A percentile compares a stretch with the other conserved stretches of the same genome.
phyloP scores from a whole-genome alignment of 2,888 invertebrate genomes.

The Corbicula japonica region DNA sequence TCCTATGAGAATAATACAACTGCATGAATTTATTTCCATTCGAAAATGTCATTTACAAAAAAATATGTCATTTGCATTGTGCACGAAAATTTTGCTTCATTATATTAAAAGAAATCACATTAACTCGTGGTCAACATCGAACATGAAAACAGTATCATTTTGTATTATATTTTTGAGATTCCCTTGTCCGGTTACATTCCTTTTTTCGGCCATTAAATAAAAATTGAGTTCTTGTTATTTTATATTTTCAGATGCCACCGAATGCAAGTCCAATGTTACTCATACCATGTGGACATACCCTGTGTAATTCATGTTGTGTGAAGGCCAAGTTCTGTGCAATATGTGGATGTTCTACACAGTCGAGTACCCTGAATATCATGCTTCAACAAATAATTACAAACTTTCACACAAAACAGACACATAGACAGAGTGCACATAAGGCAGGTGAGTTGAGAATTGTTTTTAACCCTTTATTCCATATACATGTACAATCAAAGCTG shows the following conservation, averaged over 20 bases:
- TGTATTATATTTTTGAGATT: too few relatives aligned
- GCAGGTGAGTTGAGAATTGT: constrained; percentile 8
- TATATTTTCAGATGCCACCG: constrained; percentile 66
- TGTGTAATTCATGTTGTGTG: constrained; percentile 69
- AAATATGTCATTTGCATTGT: too few relatives aligned
- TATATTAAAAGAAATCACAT: too few relatives aligned
- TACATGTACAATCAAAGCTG: not conserved
- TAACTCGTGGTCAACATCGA: too few relatives aligned
- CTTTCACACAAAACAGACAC: constrained; percentile 50
- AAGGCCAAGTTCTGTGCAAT: constrained; percentile 69
- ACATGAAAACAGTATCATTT: too few relatives aligned
- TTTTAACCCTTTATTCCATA: not conserved
- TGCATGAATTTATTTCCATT: too few relatives aligned
- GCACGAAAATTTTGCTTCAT: too few relatives aligned
- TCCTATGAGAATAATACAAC: too few relatives aligned
- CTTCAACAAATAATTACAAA: constrained; percentile 74
- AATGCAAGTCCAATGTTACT: constrained; percentile 70
- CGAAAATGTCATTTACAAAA: too few relatives aligned
- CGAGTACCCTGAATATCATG: constrained; percentile 71
- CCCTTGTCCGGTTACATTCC: too few relatives aligned
- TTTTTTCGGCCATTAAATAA: too few relatives aligned
- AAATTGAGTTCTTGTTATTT: not conserved
- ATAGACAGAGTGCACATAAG: constrained; percentile 22
- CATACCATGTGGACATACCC: constrained; percentile 79
- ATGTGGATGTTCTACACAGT: constrained; percentile 70